A percentile compares a stretch with the other conserved stretches of the same genome.
Evolutionary conservation across 2,113 vertebrate species (phyloP).

Genomic region (Amphilophus citrinellus): DNA sequence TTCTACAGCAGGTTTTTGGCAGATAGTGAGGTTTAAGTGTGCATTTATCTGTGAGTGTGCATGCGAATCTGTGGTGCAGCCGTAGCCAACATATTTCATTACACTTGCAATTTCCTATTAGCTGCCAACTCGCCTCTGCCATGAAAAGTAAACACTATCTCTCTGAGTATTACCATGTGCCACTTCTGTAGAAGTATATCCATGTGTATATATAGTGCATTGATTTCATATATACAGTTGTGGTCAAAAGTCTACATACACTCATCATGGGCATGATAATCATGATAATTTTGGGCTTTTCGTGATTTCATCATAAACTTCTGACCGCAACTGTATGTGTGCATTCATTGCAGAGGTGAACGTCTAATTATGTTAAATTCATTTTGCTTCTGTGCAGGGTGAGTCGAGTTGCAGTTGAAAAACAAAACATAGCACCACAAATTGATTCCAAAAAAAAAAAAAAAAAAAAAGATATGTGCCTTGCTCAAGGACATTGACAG

Average conservation of each 20-base stretch:
- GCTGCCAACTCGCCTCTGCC: slow-evolving; percentile 12
- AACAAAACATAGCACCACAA: no score
- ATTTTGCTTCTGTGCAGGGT: not conserved
- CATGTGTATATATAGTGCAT: not conserved
- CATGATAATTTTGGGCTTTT: no score
- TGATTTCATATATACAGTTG: not conserved
- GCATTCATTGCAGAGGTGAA: not conserved
- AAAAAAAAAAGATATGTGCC: not conserved
- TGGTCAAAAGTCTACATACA: no score
- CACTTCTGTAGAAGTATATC: not conserved
- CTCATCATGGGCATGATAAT: no score
- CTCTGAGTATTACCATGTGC: not conserved
- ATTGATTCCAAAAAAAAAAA: no score
- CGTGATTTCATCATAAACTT: no score
- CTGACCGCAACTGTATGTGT: not conserved
- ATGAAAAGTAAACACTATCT: slow-evolving; percentile 5
- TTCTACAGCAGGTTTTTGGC: slow-evolving; percentile 59
- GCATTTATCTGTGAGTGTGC: not conserved
- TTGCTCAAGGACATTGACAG: not conserved
- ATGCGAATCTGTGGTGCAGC: not conserved
- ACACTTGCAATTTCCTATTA: slow-evolving; percentile 14
- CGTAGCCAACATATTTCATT: slow-evolving; percentile 30
- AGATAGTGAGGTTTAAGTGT: slow-evolving; percentile 25
- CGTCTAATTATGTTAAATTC: not conserved
- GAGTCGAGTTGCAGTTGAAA: no score